phyloP scores from a whole-genome alignment of 2,113 vertebrate genomes.

The Datnioides undecimradiatus region DNA sequence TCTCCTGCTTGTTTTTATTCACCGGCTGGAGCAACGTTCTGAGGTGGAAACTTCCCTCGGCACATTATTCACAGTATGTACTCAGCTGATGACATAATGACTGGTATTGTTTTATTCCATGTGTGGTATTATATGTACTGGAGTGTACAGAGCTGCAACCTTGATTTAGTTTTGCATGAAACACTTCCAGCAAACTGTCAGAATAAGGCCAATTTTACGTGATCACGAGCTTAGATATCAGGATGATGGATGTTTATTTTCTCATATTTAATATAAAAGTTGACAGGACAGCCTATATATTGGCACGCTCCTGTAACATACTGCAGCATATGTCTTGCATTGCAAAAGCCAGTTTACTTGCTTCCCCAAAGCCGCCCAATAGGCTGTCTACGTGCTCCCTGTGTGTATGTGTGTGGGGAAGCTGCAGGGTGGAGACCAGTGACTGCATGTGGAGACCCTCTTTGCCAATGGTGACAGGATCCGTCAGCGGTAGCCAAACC shows the following conservation, averaged over 20 bases:
- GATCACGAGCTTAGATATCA: background rate
- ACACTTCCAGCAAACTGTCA: background rate
- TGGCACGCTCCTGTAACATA: background rate
- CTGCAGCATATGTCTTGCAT: background rate
- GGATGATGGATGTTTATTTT: background rate
- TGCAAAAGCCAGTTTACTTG: constrained; percentile 5
- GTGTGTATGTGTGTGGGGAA: constrained; percentile 8
- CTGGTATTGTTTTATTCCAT: too few species aligned
- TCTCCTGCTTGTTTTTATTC: too few species aligned
- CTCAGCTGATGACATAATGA: too few species aligned
- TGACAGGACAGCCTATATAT: too few species aligned
- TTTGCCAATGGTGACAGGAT: constrained; percentile 63
- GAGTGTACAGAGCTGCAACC: background rate
- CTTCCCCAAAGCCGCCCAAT: background rate
- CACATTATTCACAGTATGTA: too few species aligned
- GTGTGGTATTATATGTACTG: too few species aligned
- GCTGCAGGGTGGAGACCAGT: constrained; percentile 26
- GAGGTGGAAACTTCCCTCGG: too few species aligned
- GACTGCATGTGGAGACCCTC: constrained; percentile 60
- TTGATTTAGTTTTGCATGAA: background rate
- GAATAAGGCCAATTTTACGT: background rate
- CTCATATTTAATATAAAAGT: background rate
- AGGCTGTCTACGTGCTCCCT: constrained; percentile 9
- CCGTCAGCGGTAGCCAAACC: constrained; percentile 51
- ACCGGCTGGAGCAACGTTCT: too few species aligned